Conservation (phyloP, 2,113 vertebrate genomes). For the Phyllostomus hastatus region DNA sequence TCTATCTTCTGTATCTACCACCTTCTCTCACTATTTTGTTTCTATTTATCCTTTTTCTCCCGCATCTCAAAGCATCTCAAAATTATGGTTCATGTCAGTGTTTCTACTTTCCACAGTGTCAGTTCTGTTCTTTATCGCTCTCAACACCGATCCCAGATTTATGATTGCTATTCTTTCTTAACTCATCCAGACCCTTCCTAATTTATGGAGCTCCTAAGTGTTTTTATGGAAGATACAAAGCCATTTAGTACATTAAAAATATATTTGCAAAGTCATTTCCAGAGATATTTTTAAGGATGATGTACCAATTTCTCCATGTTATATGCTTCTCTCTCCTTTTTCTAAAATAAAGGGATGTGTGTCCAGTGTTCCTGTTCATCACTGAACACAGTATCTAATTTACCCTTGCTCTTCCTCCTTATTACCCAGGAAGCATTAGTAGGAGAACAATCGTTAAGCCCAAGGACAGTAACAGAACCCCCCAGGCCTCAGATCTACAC, state of each 20-base stretch:
- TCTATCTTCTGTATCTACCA: background rate
- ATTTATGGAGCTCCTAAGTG: background rate
- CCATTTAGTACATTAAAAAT: background rate
- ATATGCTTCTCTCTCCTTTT: background rate
- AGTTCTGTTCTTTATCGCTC: background rate
- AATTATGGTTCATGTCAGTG: background rate
- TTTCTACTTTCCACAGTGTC: slow-evolving; percentile 7
- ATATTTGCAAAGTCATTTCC: background rate
- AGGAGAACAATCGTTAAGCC: background rate
- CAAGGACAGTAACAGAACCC: background rate
- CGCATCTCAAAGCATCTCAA: background rate
- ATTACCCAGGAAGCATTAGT: background rate
- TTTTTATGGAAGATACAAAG: background rate
- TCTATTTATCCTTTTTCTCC: background rate
- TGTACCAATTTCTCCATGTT: no score
- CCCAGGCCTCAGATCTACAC: background rate
- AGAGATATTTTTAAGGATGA: background rate
- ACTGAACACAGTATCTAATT: background rate
- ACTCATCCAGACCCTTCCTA: background rate
- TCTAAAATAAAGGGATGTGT: background rate
- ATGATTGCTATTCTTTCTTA: background rate
- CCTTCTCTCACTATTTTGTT: background rate
- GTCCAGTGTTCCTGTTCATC: no score
- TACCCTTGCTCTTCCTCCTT: background rate
- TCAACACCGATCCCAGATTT: background rate